Conservation (phyloP, 2,113 vertebrate genomes). For the Otus sunia region DNA sequence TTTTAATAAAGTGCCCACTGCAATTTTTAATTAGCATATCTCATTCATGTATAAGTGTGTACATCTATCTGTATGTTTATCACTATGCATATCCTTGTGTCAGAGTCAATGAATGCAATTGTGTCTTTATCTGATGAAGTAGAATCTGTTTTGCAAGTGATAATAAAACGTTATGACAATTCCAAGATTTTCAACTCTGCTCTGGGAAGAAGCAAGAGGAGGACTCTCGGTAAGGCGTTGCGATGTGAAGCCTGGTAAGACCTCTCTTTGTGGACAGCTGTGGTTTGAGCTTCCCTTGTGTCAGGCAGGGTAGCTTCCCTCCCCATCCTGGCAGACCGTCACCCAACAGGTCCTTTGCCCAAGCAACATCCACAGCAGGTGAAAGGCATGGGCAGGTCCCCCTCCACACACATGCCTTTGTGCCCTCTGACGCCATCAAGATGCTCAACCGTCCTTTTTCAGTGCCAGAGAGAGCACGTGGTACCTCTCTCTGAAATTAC, state of each 20-base stretch:
- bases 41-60: constrained; percentile 73
- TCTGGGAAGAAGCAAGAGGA: constrained; percentile 65
- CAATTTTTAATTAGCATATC: constrained; percentile 78
- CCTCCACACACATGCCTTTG: neutral
- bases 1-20: constrained; percentile 81
- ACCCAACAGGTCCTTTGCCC: neutral
- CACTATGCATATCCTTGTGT: constrained; percentile 66
- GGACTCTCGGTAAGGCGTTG: constrained; percentile 6
- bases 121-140: constrained; percentile 74
- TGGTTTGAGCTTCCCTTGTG: neutral
- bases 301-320: constrained; percentile 29
- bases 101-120: constrained; percentile 76
- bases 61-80: constrained; percentile 74
- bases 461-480: neutral
- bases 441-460: neutral
- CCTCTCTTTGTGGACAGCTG: constrained; percentile 36
- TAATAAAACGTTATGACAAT: constrained; percentile 73
- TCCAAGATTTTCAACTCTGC: constrained; percentile 66
- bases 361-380: neutral
- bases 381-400: neutral
- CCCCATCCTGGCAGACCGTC: neutral
- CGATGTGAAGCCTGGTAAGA: constrained; percentile 29
- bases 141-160: constrained; percentile 74
- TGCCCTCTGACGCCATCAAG: neutral
- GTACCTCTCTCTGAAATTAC: neutral